Base-by-base conservation (phyloP, 2,888 invertebrate species). In the Rhabditoides inermis region DNA sequence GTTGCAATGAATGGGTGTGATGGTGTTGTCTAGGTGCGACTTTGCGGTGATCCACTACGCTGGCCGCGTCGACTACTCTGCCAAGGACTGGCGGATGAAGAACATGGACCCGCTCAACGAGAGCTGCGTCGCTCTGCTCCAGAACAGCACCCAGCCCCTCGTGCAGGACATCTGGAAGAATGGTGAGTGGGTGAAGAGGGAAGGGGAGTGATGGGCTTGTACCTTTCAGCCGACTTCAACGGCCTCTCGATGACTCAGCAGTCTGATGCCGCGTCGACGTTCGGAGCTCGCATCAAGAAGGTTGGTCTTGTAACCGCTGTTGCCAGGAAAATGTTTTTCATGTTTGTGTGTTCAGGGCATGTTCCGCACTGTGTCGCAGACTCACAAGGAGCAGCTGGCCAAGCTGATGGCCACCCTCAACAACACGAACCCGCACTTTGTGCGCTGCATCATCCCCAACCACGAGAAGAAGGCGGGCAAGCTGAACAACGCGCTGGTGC, bases 31-130 rank as follows among this genome's bases (percentile, higher is more conserved):
- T 15, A 53, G 58, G 63, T 89, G 90, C 18, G 92, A 94, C 78
- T 95, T 95, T 76, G 88, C 90, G 27, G 88, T 98, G 53, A 58
- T 67, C 22, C 67, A 67, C 45, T 67, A 67, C 40, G 67, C 67
- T 18, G 60, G n/a, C n/a, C 68, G 80, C 68, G 81, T 81, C 45
- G 94, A 98, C 79, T 99, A 98, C 78, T 88, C 88, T n/a, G 91
- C 92, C 0, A 85, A 85, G 40, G 87, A 91, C 77, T 99, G 98
- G 98, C 80, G 99, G 60, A 91, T 94, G 89, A 99, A 99, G 83
- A 99, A 99, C 79, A 99, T 98, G 98, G 98, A 99, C 77, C 98
- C 98, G 0, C 83, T 99, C 62, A 99, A 99, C 78, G 98, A 99
- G 79, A 98, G 98, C 77, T 88, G 99, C 22, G 95, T 99, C 0